Base-by-base conservation (phyloP, 1,140 invertebrate species). In the Tetramorium parvispinum region DNA sequence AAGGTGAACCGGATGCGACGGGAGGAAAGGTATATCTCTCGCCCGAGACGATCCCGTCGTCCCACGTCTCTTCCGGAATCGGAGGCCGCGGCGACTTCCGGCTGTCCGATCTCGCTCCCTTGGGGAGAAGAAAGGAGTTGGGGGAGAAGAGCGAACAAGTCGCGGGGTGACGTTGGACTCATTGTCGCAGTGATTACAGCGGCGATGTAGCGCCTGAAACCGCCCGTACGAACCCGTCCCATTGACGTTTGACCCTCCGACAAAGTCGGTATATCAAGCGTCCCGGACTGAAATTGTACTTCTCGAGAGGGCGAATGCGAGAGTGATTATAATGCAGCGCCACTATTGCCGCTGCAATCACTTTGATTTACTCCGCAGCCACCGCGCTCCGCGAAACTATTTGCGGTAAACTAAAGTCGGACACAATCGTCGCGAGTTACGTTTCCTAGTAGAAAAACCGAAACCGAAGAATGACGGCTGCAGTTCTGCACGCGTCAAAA, bases 21-120 rank as follows among this genome's bases (percentile, higher is more conserved):
- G 16, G 21, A 11, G 18, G 18, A 24, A n/a, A 32, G 24, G 2
- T 5, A 3, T 7, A 76, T 59, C 27, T 4, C 18, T 37, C 27
- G 76, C n/a, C 43, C 55, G 75, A 16, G 16, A 27, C 10, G 13
- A 40, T 53, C 1, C 27, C 27, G 46, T 37, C 32, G 4, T 49
- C n/a, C 27, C 13, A 11, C 32, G 32, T 32, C 32, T 32, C 32
- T 51, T 51, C 21, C 32, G 27, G 8, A 43, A 27, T 37, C 1
- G 16, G 16, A 32, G n/a, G 37, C 43, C 10, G 11, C 46, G 49
- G n/a, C n/a, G 27, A 70, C 63, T 81, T 81, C 32, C 77, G 77
- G 32, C 21, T 66, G n/a, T 27, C 3, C 10, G 11, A 46, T 49
- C 24, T 37, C 55, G 75, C 16, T 79, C 21, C 4, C 37, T 8